Conservation (phyloP, 1,140 invertebrate species). For the Drosophila ercepeae region DNA sequence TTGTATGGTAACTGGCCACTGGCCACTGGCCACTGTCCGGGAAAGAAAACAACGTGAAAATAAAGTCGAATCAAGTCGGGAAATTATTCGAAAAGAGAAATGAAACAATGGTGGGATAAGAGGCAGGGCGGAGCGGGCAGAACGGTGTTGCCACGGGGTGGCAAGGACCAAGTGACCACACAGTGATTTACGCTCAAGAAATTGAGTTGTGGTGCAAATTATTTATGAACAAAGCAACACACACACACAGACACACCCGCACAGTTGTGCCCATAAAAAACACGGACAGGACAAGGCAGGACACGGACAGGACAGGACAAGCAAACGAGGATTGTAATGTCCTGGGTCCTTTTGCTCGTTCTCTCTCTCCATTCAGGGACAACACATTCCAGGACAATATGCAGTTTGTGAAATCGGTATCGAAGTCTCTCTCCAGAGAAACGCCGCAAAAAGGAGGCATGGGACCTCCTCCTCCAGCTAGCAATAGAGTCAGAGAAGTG, state of each 20-base stretch:
- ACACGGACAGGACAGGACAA: neutral
- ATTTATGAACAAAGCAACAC: constrained; percentile 78
- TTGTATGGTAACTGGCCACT: constrained; percentile 69
- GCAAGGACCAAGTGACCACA: constrained; percentile 60
- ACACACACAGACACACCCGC: constrained; percentile 73
- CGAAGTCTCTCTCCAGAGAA: constrained; percentile 40
- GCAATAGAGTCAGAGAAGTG: constrained; percentile 1
- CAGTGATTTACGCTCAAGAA: constrained; percentile 81
- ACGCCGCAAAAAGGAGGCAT: neutral
- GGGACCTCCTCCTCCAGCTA: too few relatives aligned
- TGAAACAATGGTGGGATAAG: constrained; percentile 46
- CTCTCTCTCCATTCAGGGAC: neutral
- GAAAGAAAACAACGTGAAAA: constrained; percentile 48
- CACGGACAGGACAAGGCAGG: constrained; percentile 2
- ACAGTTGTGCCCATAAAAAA: constrained; percentile 65
- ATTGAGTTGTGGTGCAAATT: constrained; percentile 80
- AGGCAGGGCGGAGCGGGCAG: neutral
- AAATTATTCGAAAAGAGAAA: constrained; percentile 66
- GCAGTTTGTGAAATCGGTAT: constrained; percentile 61
- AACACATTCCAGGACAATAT: constrained; percentile 35
- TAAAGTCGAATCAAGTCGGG: constrained; percentile 57
- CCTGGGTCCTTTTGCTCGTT: constrained; percentile 16
- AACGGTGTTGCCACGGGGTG: constrained; percentile 7
- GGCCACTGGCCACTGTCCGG: constrained; percentile 57
- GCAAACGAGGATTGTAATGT: constrained; percentile 59